These are phyloP conservation scores for Pteronotus mesoamericanus DNA, from an alignment of 2,797 vertebrate genomes.

Conservation along the genomic window DNA sequence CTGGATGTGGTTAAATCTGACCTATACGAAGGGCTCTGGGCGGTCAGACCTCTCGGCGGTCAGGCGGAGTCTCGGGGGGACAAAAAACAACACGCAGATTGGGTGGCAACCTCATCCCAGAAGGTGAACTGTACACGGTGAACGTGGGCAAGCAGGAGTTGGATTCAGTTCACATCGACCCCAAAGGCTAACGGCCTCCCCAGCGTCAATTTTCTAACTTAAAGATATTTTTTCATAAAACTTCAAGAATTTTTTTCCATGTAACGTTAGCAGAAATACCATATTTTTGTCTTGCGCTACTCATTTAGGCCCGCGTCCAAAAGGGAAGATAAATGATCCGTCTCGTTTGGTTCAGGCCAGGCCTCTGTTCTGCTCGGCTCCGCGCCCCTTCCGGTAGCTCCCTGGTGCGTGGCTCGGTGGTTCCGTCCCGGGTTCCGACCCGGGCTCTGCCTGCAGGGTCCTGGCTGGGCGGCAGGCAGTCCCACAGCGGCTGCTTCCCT, in stretches of 20 bases:
- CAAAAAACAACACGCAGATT: not conserved
- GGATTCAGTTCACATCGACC: not conserved
- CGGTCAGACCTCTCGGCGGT: not conserved
- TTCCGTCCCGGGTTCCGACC: too few relatives aligned
- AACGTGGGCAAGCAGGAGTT: not conserved
- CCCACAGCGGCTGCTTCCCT: not conserved
- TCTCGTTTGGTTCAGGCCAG: not conserved
- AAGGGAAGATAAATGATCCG: not conserved
- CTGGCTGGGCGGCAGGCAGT: not conserved
- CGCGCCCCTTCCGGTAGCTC: too few relatives aligned
- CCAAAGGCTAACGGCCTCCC: not conserved
- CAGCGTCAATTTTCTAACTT: not conserved
- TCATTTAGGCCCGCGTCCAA: not conserved
- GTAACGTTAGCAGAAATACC: not conserved
- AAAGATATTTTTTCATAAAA: not conserved
- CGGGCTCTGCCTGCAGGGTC: too few relatives aligned
- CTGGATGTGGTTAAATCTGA: too few relatives aligned
- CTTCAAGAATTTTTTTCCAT: not conserved
- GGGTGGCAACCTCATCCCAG: not conserved
- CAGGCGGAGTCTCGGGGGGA: not conserved
- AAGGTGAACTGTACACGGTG: not conserved
- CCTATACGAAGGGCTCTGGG: not conserved
- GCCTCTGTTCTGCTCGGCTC: not conserved
- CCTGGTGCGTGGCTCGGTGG: too few relatives aligned
- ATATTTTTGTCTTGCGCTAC: not conserved